Base-by-base conservation (phyloP, 2,888 invertebrate species). In the Catocala sponsa region DNA sequence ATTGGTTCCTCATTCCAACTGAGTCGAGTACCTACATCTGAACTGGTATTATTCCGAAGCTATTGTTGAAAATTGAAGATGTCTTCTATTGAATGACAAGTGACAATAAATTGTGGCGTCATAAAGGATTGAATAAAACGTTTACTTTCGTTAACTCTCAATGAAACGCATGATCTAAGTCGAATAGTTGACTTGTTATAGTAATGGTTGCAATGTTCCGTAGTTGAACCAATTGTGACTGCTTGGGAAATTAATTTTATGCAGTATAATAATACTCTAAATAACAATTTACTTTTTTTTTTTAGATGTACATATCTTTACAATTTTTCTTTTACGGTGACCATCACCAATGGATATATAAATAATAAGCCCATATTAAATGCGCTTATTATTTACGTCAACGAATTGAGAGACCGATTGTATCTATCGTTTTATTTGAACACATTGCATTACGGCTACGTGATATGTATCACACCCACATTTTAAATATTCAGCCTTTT, bases 1-100 rank as follows among this genome's bases (percentile, higher is more conserved):
- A 92, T 92, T 92, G 92, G 90, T 89, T 90, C 88, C 89, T 90
- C 88, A 89, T 92, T 92, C 88, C 69, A 47, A 48, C 42, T 13
- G 62, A 63, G 59, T 41, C 52, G 75, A 68, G 25, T 25, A 25
- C 15, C 63, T 67, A 72, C 72, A 68, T 47, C 58, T 63, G 62
- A 61, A 69, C 68, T 68, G 60, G 56, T 70, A 62, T 67, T 74
- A 70, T 76, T 58, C 59, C 54, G 55, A 50, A 38, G 67, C 66
- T 67, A 77, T 77, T 80, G 78, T 70, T 62, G 57, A 63, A 69
- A 63, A 73, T 68, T 74, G 64, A 25, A 70, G 68, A 68, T 57
- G 65, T 60, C 55, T 15, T 63, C 63, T 49, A 50, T 55, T 73
- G 53, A 68, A 55, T 41, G 42, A 53, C 59, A 60, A 68, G 63